Percentiles rank a stretch among this genome's conserved stretches.
phyloP scores from a whole-genome alignment of 2,888 invertebrate species.

The Altica lythri region DNA sequence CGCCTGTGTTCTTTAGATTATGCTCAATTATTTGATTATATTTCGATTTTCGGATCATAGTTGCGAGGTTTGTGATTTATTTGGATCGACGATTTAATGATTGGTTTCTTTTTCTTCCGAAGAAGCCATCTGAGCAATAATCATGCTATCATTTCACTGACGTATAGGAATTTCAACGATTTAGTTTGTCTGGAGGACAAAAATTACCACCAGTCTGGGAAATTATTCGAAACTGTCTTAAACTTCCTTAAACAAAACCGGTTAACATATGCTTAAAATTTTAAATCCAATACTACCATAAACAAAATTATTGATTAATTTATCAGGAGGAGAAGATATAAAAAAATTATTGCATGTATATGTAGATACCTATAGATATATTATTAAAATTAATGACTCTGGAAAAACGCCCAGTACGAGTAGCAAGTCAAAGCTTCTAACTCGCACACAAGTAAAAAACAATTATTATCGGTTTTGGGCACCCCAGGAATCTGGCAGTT shows the following conservation, averaged over 20 bases:
- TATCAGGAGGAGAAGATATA: no score
- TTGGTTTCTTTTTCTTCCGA: slow-evolving; percentile 12
- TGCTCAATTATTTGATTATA: slow-evolving; percentile 30
- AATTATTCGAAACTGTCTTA: not conserved
- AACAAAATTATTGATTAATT: no score
- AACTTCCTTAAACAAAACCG: no score
- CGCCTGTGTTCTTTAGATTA: slow-evolving; percentile 23
- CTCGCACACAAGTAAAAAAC: slow-evolving; percentile 38
- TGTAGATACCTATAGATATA: slow-evolving; percentile 10
- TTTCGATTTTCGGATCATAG: slow-evolving; percentile 19
- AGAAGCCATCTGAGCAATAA: slow-evolving; percentile 10
- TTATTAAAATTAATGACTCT: slow-evolving; percentile 49
- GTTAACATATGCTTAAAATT: no score
- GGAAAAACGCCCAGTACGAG: slow-evolving; percentile 50
- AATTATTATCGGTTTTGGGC: slow-evolving; percentile 51
- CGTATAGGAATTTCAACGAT: slow-evolving; percentile 5
- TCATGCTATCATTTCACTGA: slow-evolving; percentile 11
- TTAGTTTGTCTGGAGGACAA: no score
- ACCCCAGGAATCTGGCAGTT: slow-evolving; percentile 47
- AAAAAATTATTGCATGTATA: no score
- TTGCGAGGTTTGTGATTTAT: slow-evolving; percentile 25
- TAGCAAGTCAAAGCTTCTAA: slow-evolving; percentile 44
- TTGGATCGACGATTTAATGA: slow-evolving; percentile 18
- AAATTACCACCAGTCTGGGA: not conserved
- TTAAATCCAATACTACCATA: no score